These are phyloP conservation scores for mouse (Mus musculus) DNA, from an alignment of 2,113 vertebrate species.

Conservation along the genomic window DNA sequence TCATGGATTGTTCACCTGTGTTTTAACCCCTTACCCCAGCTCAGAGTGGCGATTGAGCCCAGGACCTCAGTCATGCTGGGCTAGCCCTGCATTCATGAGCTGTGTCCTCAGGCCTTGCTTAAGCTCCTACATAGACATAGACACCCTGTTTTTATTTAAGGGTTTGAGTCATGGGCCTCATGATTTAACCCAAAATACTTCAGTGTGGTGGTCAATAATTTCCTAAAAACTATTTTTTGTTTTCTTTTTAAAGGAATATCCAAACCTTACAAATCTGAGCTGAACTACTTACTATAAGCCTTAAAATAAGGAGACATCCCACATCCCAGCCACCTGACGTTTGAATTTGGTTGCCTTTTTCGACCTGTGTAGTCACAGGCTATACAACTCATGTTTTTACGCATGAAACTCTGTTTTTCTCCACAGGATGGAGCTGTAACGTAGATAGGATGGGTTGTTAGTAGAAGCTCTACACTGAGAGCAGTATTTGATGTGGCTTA, in stretches of 20 bases:
- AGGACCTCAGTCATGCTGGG: no score
- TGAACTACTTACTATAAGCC: constrained; percentile 16
- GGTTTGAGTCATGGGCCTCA: neutral
- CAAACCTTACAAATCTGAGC: neutral
- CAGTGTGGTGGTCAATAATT: constrained; percentile 32
- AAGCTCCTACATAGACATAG: neutral
- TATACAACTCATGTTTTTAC: constrained; percentile 23
- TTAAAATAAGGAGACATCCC: constrained; percentile 60
- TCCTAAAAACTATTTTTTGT: constrained; percentile 38
- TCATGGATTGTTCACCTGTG: neutral
- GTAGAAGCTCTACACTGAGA: constrained; percentile 47
- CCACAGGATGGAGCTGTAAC: constrained; percentile 50
- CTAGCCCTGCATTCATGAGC: neutral
- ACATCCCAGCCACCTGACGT: neutral
- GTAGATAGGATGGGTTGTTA: constrained; percentile 13
- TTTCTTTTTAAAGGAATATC: neutral
- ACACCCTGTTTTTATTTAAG: neutral
- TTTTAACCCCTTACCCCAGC: neutral
- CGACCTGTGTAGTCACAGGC: neutral
- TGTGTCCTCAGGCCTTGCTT: neutral
- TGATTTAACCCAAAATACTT: constrained; percentile 10
- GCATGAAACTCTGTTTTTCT: constrained; percentile 13
- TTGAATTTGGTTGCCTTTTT: constrained; percentile 41
- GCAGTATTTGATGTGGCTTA: constrained; percentile 54
- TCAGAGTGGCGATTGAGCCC: neutral